Percentiles rank a stretch among this genome's conserved stretches.
Evolutionary conservation across 2,113 vertebrate species (phyloP).

Genomic region (Tupaia tana): DNA sequence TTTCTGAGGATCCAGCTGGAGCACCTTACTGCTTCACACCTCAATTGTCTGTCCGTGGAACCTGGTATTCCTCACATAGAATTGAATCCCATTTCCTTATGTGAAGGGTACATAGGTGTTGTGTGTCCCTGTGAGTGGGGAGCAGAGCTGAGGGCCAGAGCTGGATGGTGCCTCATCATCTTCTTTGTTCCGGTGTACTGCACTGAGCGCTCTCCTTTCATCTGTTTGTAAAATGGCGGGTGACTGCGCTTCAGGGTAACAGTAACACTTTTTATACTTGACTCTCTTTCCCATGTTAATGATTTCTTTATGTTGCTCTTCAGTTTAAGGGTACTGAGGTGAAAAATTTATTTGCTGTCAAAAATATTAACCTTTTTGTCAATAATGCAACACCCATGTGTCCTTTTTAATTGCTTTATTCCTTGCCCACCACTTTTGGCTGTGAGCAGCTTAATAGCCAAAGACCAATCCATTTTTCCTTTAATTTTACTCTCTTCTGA

Average conservation of each 20-base stretch:
- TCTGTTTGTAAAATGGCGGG: not conserved
- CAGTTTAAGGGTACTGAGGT: constrained; percentile 28
- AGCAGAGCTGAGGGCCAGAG: not conserved
- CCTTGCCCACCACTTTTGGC: constrained; percentile 16
- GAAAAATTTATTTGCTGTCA: constrained; percentile 52
- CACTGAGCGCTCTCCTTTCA: not conserved
- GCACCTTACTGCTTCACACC: not conserved
- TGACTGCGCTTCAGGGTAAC: not conserved
- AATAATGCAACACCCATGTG: constrained; percentile 7
- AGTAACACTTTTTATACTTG: not conserved
- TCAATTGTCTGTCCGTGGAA: not conserved
- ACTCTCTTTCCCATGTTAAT: constrained; percentile 39
- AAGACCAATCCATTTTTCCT: not conserved
- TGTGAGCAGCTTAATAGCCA: constrained; percentile 9
- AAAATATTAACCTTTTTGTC: constrained; percentile 66
- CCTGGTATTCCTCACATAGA: not conserved
- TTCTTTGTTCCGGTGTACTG: not conserved
- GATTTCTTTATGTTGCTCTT: constrained; percentile 54
- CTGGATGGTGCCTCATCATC: not conserved
- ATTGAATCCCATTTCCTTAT: not conserved
- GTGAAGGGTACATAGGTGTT: not conserved
- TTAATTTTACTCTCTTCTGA: constrained; percentile 59
- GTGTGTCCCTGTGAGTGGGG: not conserved
- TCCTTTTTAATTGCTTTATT: constrained; percentile 60
- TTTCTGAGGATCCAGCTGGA: not conserved